Evolutionary conservation across 2,797 vertebrate genomes (phyloP).

Genomic region (Erethizon dorsatum): DNA sequence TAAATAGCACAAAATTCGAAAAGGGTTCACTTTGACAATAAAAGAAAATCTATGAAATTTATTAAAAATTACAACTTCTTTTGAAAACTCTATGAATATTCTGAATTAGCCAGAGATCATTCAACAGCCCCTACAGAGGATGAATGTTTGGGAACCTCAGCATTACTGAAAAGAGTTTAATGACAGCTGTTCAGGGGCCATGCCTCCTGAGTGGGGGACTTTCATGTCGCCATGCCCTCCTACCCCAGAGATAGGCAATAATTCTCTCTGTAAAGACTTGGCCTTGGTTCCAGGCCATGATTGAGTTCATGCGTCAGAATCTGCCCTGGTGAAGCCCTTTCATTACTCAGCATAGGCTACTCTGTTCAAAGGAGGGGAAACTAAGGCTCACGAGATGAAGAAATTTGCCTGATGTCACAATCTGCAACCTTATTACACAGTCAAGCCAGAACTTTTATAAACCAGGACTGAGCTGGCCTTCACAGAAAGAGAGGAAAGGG

Average conservation of each 20-base stretch:
- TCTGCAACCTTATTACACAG: background rate
- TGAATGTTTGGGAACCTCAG: background rate
- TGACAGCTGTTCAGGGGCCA: background rate
- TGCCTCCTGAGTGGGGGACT: background rate
- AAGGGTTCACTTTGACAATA: background rate
- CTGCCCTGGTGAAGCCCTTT: background rate
- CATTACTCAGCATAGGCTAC: background rate
- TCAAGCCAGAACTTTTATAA: background rate
- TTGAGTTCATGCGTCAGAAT: background rate
- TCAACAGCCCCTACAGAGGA: background rate
- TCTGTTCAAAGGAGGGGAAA: background rate
- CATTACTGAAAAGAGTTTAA: background rate
- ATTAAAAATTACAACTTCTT: background rate
- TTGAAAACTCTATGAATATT: background rate
- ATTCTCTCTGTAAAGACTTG: background rate
- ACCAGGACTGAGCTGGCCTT: background rate
- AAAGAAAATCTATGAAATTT: slow-evolving; percentile 46
- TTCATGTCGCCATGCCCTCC: background rate
- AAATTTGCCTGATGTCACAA: background rate
- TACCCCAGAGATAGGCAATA: background rate
- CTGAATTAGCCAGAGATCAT: slow-evolving; percentile 7
- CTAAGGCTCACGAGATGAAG: background rate
- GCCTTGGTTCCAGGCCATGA: background rate
- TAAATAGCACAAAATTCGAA: background rate
- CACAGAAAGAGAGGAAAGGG: background rate